Evolutionary conservation across 2,888 invertebrate genomes (phyloP).

Genomic region (Crematogaster levior): DNA sequence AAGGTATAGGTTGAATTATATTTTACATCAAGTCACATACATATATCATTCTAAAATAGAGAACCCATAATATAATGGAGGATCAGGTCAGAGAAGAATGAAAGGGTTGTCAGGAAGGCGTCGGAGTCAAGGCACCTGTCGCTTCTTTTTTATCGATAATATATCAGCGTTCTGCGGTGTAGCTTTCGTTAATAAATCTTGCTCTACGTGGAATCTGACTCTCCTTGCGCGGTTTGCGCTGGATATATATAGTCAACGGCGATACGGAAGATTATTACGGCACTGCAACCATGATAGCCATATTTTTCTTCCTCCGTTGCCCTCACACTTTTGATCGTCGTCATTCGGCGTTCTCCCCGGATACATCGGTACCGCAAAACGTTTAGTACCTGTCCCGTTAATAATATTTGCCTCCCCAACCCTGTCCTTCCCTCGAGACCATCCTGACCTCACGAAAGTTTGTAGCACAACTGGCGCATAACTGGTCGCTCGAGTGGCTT

Average conservation of each 20-base stretch:
- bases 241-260: constrained; percentile 44
- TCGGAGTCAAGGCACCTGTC: constrained; percentile 19
- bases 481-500: background rate
- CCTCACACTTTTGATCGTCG: background rate
- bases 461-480: constrained; percentile 14
- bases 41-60: constrained; percentile 26
- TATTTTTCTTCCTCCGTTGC: constrained; percentile 63
- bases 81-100: constrained; percentile 21
- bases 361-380: constrained; percentile 18
- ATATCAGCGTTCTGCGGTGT: constrained; percentile 35
- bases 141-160: constrained; percentile 39
- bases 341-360: background rate
- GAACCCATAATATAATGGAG: constrained; percentile 20
- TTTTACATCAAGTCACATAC: background rate
- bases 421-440: background rate
- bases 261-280: constrained; percentile 63
- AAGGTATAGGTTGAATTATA: constrained; percentile 20
- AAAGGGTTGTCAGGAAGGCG: constrained; percentile 43
- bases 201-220: constrained; percentile 31
- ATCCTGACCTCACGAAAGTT: constrained; percentile 30
- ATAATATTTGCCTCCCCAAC: constrained; percentile 44
- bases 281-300: constrained; percentile 55
- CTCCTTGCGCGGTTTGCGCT: constrained; percentile 5
- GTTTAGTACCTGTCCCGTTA: constrained; percentile 64
- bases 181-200: constrained; percentile 53